These are phyloP conservation scores for Rutpela maculata DNA, from an alignment of 2,888 invertebrate species.

Conservation along the genomic window DNA sequence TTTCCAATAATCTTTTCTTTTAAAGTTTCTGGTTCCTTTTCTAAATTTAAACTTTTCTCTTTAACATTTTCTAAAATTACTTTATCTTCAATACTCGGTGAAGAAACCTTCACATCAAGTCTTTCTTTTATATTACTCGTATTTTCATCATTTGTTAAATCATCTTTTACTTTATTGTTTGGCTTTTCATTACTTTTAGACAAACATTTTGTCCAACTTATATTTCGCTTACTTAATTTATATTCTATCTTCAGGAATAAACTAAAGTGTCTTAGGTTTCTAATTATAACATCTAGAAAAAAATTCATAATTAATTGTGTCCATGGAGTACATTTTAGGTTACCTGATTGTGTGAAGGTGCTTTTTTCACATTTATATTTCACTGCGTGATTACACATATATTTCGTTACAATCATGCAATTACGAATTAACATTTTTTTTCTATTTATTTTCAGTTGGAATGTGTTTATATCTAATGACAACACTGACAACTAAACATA, in stretches of 20 bases:
- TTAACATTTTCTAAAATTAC: conserved; percentile 65
- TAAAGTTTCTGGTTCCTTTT: conserved; percentile 58
- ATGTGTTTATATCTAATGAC: neutral
- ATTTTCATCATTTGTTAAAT: conserved; percentile 40
- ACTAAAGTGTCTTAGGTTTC: conserved; percentile 53
- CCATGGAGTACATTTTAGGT: neutral
- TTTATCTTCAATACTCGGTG: conserved; percentile 52
- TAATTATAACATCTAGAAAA: conserved; percentile 48
- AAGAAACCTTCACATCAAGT: conserved; percentile 48
- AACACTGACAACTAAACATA: conserved; percentile 24
- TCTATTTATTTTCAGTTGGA: neutral
- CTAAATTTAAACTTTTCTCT: conserved; percentile 65
- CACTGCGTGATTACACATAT: conserved; percentile 59
- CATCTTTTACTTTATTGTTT: conserved; percentile 13
- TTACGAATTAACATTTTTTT: conserved; percentile 62
- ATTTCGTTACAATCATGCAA: conserved; percentile 59
- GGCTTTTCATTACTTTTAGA: conserved; percentile 31
- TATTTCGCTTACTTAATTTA: conserved; percentile 46
- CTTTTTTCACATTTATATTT: conserved; percentile 47
- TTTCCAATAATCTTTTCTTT: conserved; percentile 68
- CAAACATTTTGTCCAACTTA: conserved; percentile 51
- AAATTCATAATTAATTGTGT: conserved; percentile 32
- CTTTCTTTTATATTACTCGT: conserved; percentile 50
- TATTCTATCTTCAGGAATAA: conserved; percentile 51
- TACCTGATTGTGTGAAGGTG: conserved; percentile 44